phyloP scores from a whole-genome alignment of 2,797 vertebrate genomes.

The Pangasius mekongensis region DNA sequence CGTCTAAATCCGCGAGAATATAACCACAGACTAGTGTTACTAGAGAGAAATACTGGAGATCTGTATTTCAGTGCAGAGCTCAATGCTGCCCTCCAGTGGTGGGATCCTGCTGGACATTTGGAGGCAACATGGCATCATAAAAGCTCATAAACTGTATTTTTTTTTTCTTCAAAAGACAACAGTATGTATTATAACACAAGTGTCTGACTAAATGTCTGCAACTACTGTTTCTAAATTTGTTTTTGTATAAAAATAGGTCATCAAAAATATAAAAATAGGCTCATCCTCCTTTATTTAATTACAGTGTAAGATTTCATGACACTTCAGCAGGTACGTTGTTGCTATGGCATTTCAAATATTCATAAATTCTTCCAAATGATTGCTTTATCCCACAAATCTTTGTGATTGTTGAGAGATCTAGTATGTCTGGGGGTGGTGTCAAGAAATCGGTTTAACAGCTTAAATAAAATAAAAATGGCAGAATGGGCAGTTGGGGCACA shows the following conservation, averaged over 20 bases:
- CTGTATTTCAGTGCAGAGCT: neutral
- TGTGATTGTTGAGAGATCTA: neutral
- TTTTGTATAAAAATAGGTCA: neutral
- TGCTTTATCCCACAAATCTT: neutral
- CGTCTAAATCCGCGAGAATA: neutral
- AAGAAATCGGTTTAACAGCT: neutral
- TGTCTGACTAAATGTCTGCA: neutral
- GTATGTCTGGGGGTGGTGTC: neutral
- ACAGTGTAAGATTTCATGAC: neutral
- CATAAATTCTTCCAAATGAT: neutral
- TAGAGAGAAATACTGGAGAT: fast-evolving
- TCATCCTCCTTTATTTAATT: neutral
- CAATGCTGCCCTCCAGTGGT: constrained; percentile 11
- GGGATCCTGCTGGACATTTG: neutral
- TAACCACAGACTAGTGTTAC: neutral
- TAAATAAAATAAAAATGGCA: neutral
- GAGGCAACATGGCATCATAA: neutral
- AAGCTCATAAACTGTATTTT: neutral
- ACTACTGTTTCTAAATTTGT: neutral
- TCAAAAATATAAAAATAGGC: neutral
- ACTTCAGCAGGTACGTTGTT: neutral
- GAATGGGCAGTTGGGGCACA: neutral
- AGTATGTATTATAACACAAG: neutral
- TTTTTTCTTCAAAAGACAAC: neutral
- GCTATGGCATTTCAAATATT: neutral